Percentiles rank a stretch among this genome's conserved stretches.
phyloP scores from a whole-genome alignment of 2,888 invertebrate genomes.

The Apamea crenata region DNA sequence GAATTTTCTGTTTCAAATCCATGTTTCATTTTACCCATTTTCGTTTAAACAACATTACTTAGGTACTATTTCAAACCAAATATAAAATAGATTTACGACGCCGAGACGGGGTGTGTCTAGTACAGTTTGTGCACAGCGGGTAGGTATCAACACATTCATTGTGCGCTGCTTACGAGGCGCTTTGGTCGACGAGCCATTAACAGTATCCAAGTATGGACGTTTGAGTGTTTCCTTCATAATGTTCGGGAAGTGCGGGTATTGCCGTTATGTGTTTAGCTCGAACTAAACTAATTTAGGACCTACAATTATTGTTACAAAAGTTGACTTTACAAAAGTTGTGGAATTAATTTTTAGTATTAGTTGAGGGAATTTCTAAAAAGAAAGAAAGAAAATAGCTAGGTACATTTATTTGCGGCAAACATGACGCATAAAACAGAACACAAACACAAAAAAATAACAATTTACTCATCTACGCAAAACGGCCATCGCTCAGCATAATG shows the following conservation, averaged over 20 bases:
- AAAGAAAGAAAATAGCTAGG: too few species aligned
- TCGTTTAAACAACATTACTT: slow-evolving; percentile 15
- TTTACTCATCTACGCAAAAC: too few species aligned
- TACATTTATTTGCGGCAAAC: too few species aligned
- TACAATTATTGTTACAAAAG: slow-evolving; percentile 13
- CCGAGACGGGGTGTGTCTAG: slow-evolving; percentile 41
- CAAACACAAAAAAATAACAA: too few species aligned
- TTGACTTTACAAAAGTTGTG: not conserved
- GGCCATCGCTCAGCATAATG: too few species aligned
- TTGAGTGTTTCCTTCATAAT: slow-evolving; percentile 69
- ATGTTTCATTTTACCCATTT: slow-evolving; percentile 9
- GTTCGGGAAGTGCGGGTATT: slow-evolving; percentile 64
- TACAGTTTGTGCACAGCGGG: slow-evolving; percentile 17
- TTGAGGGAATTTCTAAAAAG: not conserved
- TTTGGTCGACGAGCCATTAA: slow-evolving; percentile 64
- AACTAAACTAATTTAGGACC: slow-evolving; percentile 32
- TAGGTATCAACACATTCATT: slow-evolving; percentile 54
- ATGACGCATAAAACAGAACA: too few species aligned
- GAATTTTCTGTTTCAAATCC: not conserved
- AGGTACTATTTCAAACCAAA: slow-evolving; percentile 21
- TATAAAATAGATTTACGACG: slow-evolving; percentile 45
- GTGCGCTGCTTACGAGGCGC: slow-evolving; percentile 68
- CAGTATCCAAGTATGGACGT: slow-evolving; percentile 50
- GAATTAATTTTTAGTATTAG: slow-evolving; percentile 22
- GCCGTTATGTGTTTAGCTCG: slow-evolving; percentile 49